phyloP scores from a whole-genome alignment of 2,113 vertebrate genomes.

The Amblyopsis rosae region DNA sequence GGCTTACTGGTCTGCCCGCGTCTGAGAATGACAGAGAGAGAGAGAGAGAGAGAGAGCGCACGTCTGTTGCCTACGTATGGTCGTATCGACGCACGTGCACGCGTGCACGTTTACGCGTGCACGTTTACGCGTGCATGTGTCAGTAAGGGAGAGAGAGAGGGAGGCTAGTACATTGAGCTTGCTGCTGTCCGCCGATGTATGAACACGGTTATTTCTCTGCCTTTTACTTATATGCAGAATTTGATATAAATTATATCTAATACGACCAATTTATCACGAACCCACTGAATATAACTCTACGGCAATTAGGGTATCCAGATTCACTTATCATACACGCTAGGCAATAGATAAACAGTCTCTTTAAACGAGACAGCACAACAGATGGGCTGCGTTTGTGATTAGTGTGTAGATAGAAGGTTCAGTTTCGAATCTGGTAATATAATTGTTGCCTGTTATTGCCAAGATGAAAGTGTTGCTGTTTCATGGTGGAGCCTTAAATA shows the following conservation, averaged over 20 bases:
- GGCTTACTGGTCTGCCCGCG: constrained; percentile 52
- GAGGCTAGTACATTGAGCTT: constrained; percentile 45
- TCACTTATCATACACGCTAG: constrained; percentile 68
- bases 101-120: constrained; percentile 15
- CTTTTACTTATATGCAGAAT: constrained; percentile 42
- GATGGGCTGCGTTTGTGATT: constrained; percentile 81
- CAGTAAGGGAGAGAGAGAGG: constrained; percentile 29
- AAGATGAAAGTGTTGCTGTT: constrained; percentile 81
- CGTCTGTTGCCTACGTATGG: constrained; percentile 38
- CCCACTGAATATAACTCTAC: constrained; percentile 36
- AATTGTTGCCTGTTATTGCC: constrained; percentile 81
- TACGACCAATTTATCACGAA: constrained; percentile 62
- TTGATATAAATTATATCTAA: constrained; percentile 66
- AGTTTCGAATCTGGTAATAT: constrained; percentile 78
- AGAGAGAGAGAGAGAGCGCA: constrained; percentile 23
- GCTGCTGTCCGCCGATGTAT: constrained; percentile 55
- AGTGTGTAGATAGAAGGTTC: constrained; percentile 76
- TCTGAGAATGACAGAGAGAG: constrained; percentile 49
- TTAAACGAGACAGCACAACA: constrained; percentile 75
- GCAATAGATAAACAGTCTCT: constrained; percentile 72
- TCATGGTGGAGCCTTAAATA: constrained; percentile 77
- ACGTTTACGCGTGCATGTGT: constrained; percentile 32
- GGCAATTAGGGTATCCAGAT: constrained; percentile 73
- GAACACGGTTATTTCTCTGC: constrained; percentile 43
- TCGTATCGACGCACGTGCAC: constrained; percentile 54